Evolutionary conservation across 2,888 invertebrate genomes (phyloP), one percentile per base, ranked within the genome.

Genomic region (Drosophila basisetae): DNA sequence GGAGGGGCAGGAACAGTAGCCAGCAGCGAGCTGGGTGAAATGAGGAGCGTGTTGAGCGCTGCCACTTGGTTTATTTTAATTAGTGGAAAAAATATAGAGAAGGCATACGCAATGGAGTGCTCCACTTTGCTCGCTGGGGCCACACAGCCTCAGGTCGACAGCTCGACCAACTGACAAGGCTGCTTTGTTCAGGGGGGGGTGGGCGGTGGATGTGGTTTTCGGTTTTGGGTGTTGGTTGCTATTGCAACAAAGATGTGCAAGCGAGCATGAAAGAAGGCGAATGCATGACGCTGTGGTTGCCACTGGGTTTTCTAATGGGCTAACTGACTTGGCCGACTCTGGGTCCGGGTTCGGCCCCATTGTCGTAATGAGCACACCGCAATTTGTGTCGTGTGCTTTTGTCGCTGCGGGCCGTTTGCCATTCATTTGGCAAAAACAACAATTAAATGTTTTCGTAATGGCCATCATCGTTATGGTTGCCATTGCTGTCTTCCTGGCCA

Each of bases 371-470:
- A 88, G 87, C 89, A 84, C 89, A 87, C 84, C 88, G 88, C 88
- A 86, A 88, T 86, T 86, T 88, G 88, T 85, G 85, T 86, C 81
- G 83, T 88, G 73, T 76, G 77, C 71, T 76, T 68, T 71, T 74
- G 72, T 71, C 70, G 83, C 78, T 78, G 73, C 76, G 77, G 84
- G 84, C 82, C 90, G 84, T 90, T 90, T 90, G 82, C 90, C 84
- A 81, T 89, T 87, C 84, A 84, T 84, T 90, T 91, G 76, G 89
- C 80, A 86, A 89, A 83, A 82, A 84, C 86, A 87, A 87, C 79
- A 91, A 85, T 84, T 89, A 90, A 84, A 81, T 82, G 91, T 90
- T 89, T 87, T 89, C 85, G 89, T 85, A 90, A 90, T 90, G 91
- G 85, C 83, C 82, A 78, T 78, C 84, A 84, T 76, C 80, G 72